These are phyloP conservation scores for Eupeodes luniger DNA, from an alignment of 2,888 invertebrate species.

Conservation along the genomic window DNA sequence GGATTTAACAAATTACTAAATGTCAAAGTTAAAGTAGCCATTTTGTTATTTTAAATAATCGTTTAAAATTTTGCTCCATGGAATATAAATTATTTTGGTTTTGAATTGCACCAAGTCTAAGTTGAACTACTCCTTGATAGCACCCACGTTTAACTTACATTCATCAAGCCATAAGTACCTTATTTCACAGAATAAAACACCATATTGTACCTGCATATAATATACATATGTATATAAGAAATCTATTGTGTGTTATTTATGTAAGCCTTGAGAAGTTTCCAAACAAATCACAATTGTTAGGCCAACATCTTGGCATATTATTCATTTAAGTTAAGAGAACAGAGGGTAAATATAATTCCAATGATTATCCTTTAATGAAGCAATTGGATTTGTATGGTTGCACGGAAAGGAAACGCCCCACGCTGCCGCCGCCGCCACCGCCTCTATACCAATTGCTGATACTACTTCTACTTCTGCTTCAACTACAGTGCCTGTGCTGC, in stretches of 20 bases:
- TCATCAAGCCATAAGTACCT: too few species aligned
- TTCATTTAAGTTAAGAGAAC: constrained; percentile 54
- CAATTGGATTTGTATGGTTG: constrained; percentile 75
- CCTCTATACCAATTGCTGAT: constrained; percentile 22
- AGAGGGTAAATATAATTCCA: constrained; percentile 68
- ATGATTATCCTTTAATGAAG: constrained; percentile 75
- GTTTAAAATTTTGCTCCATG: too few species aligned
- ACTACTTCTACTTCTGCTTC: background rate
- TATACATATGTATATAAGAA: background rate
- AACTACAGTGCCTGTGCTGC: background rate
- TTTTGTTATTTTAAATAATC: too few species aligned
- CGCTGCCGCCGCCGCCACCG: constrained; percentile 52
- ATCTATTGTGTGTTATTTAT: background rate
- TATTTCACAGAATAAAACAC: too few species aligned
- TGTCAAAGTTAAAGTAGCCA: too few species aligned
- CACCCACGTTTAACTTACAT: too few species aligned
- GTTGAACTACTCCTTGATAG: too few species aligned
- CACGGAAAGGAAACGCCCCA: constrained; percentile 60
- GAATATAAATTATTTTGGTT: too few species aligned
- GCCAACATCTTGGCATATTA: constrained; percentile 65
- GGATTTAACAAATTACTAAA: too few species aligned
- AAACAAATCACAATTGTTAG: constrained; percentile 73
- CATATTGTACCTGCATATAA: constrained; percentile 4
- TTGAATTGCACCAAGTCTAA: too few species aligned
- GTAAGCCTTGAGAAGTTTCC: constrained; percentile 59